Conservation (phyloP, 1,140 invertebrate species). For the Tribolium castaneum region DNA sequence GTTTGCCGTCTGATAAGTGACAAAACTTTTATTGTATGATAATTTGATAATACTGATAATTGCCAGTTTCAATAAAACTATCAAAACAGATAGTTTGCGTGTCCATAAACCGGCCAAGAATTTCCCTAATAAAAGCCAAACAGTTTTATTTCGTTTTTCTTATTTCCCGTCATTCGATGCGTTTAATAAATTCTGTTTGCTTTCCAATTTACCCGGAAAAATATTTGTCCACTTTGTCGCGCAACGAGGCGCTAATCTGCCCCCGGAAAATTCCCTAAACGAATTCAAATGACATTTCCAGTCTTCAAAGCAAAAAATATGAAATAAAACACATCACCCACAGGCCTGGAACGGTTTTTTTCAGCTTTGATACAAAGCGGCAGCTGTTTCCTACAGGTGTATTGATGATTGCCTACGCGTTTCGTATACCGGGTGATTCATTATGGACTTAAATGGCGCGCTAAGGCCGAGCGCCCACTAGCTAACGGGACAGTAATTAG, state of each 20-base stretch:
- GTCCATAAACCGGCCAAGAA: no score
- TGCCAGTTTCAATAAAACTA: no score
- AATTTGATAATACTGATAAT: no score
- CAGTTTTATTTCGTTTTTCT: not conserved
- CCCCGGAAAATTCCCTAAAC: not conserved
- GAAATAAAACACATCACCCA: not conserved
- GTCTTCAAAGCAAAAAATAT: not conserved
- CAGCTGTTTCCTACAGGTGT: not conserved
- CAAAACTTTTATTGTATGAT: no score
- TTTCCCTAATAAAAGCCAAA: not conserved
- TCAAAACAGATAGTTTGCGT: no score
- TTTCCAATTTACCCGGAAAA: not conserved
- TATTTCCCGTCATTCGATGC: not conserved
- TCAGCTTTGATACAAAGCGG: not conserved
- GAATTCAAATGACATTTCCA: not conserved
- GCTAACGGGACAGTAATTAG: not conserved
- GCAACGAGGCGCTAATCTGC: not conserved
- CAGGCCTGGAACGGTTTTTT: not conserved
- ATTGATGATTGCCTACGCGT: slow-evolving; percentile 14
- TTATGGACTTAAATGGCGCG: not conserved
- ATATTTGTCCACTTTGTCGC: not conserved
- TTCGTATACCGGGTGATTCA: slow-evolving; percentile 2
- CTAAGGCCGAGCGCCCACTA: not conserved
- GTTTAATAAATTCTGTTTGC: not conserved
- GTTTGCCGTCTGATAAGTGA: no score